Evolutionary conservation across 2,797 vertebrate genomes (phyloP).

Genomic region (Platalea minor): DNA sequence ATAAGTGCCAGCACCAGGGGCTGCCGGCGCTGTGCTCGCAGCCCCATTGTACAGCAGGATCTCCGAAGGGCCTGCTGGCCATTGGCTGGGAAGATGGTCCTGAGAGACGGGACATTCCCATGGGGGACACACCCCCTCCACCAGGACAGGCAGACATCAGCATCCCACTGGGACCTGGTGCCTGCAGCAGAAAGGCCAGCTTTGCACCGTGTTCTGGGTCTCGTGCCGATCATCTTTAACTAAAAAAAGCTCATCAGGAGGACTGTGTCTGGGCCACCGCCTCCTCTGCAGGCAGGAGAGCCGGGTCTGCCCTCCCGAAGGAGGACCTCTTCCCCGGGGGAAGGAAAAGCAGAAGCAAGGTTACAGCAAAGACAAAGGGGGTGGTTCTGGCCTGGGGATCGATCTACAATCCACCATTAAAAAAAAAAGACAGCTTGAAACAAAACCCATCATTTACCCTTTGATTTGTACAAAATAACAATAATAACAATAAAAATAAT

Average conservation of each 20-base stretch:
- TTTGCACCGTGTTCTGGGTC: background rate
- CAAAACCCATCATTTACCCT: slow-evolving; percentile 70
- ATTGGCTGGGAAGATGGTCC: background rate
- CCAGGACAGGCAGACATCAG: background rate
- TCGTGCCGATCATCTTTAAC: background rate
- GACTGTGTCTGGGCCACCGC: background rate
- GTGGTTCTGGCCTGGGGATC: slow-evolving; percentile 76
- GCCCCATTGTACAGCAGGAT: background rate
- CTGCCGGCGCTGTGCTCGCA: background rate
- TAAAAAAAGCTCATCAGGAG: background rate
- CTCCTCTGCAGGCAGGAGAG: background rate
- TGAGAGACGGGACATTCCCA: background rate
- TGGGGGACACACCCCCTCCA: background rate
- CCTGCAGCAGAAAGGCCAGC: background rate
- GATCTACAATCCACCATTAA: slow-evolving; percentile 88
- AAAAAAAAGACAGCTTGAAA: background rate
- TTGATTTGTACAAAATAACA: slow-evolving; percentile 81
- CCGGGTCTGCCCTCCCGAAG: background rate
- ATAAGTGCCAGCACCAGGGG: background rate
- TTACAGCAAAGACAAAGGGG: slow-evolving; percentile 58
- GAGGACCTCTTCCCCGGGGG: background rate
- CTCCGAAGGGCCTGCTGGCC: background rate
- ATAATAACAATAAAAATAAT: slow-evolving; percentile 71
- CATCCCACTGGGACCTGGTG: fast-evolving
- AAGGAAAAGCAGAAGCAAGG: slow-evolving; percentile 50